Evolutionary conservation across 1,140 invertebrate genomes (phyloP).

Genomic region (Papilio dardanus): DNA sequence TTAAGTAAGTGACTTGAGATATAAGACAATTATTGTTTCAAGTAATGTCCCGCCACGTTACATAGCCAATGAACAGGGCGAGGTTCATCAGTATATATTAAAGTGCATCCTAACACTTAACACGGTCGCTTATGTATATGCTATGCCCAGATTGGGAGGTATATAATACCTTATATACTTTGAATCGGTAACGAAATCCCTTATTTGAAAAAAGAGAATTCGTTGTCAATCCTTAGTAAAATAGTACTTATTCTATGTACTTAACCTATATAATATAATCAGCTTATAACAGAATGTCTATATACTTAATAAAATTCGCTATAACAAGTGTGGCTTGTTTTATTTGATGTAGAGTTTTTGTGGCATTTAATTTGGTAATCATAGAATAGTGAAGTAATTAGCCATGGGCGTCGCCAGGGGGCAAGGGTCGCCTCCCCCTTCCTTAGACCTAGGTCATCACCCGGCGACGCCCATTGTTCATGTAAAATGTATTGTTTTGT

Average conservation of each 20-base stretch:
- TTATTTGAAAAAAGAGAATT: not conserved
- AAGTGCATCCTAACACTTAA: constrained; percentile 1
- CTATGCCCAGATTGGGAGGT: constrained; percentile 60
- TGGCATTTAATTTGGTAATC: too few relatives aligned
- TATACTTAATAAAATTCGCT: not conserved
- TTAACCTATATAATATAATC: not conserved
- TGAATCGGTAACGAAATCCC: not conserved
- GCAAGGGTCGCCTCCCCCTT: too few relatives aligned
- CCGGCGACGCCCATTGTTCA: too few relatives aligned
- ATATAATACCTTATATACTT: not conserved
- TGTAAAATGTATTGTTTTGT: too few relatives aligned
- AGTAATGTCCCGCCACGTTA: constrained; percentile 22
- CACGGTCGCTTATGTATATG: constrained; percentile 42
- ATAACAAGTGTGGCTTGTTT: not conserved
- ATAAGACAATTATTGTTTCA: not conserved
- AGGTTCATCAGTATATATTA: not conserved
- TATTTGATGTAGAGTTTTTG: too few relatives aligned
- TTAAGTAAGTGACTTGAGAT: not conserved
- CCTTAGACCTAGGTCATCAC: too few relatives aligned
- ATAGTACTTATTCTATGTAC: not conserved
- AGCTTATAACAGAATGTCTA: not conserved
- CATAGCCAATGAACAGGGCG: not conserved
- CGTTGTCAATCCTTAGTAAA: not conserved
- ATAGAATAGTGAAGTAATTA: too few relatives aligned
- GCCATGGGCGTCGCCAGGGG: too few relatives aligned